Evolutionary conservation across 2,888 invertebrate genomes (phyloP), one percentile per base, ranked within the genome.

Genomic region (Latrodectus elegans): DNA sequence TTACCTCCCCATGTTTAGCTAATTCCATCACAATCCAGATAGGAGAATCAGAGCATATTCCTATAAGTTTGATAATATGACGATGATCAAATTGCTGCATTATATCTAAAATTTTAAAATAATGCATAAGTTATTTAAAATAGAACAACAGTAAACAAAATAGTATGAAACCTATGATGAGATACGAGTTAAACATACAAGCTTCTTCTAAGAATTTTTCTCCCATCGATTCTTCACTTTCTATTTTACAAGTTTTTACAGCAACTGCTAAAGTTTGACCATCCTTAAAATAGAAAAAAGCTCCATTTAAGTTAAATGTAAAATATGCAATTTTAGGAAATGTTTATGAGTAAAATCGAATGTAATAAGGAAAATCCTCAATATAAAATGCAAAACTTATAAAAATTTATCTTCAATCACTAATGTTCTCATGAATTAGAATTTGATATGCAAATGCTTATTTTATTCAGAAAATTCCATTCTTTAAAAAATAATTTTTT

Each of bases 61-160:
- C 99, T 90, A 99, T 96, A 90, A 99, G 93, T 84, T 97, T 96
- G 91, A 99, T 97, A 90, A 99, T 99, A 93, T 99, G 98, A 14
- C 97, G 97, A 93, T 99, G 99, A 88, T 99, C 98, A 93, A 99
- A 99, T 92, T 99, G 98, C 92, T 99, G 98, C 99, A 99, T 99
- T 91, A 98, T 97, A 93, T 97, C 89, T 89, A 60, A 38, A 78
- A 68, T 14, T 52, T 71, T 38, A 51, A 11, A 72, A 14, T 49
- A 14, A 22, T 22, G n/a, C 22, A 51, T 51, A 11, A 71, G 10
- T 49, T 51, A 49, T 38, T 6, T 38, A 38, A 38, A 38, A 71
- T 12, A 49, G 12, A 64, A 75, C 60, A 15, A 38, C 53, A 22
- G 22, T 68, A 11, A 4, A 6, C 22, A n/a, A 22, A 68, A 8